Conservation (phyloP, 1,140 invertebrate genomes). For the Leptinotarsa lineolata region DNA sequence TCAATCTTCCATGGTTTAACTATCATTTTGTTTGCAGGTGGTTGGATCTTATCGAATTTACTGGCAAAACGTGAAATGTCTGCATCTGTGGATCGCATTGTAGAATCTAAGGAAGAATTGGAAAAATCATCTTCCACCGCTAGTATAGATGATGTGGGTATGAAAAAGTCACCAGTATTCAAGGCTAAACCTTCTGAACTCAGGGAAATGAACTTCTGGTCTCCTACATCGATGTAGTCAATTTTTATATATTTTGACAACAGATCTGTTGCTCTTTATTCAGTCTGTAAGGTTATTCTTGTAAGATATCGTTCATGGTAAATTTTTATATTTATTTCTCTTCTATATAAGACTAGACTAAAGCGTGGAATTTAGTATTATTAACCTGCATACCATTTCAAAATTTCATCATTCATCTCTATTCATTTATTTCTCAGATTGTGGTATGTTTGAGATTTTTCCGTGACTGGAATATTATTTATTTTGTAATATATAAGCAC, state of each 20-base stretch:
- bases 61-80: conserved; percentile 56
- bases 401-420: background rate
- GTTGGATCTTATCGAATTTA: conserved; percentile 61
- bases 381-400: conserved; percentile 17
- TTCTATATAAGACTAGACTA: conserved; percentile 8
- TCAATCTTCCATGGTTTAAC: no score
- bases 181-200: conserved; percentile 72
- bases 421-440: background rate
- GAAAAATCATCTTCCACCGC: conserved; percentile 34
- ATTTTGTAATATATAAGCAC: background rate
- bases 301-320: background rate
- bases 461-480: background rate
- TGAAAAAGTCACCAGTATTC: conserved; percentile 48
- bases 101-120: conserved; percentile 50
- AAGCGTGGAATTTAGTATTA: conserved; percentile 26
- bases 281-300: background rate
- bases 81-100: conserved; percentile 59
- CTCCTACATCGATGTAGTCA: conserved; percentile 76
- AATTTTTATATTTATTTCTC: conserved; percentile 14
- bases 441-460: conserved; percentile 2
- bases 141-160: conserved; percentile 36
- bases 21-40: conserved; percentile 24
- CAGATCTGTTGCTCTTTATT: conserved; percentile 6
- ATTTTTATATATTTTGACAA: conserved; percentile 4
- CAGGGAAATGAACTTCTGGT: conserved; percentile 83